Conservation (phyloP, 1,140 invertebrate species). For the Linepithema humile region DNA sequence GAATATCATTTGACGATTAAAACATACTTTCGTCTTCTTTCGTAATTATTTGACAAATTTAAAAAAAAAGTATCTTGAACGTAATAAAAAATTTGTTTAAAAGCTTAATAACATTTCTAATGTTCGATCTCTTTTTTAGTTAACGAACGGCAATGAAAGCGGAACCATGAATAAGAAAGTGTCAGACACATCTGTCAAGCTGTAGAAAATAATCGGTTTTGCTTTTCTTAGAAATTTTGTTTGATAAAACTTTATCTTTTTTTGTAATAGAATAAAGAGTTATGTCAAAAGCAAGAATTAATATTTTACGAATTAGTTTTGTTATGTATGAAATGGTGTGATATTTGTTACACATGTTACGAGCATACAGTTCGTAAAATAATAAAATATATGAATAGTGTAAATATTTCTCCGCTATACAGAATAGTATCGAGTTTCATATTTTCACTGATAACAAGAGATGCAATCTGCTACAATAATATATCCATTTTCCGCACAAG, state of each 20-base stretch:
- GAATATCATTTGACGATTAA: neutral
- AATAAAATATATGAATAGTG: neutral
- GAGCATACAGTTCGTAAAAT: neutral
- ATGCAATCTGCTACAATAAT: neutral
- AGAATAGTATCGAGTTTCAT: neutral
- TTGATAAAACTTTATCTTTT: neutral
- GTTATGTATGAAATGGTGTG: neutral
- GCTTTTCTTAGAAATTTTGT: neutral
- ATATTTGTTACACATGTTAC: neutral
- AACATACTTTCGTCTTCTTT: neutral
- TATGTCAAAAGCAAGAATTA: neutral
- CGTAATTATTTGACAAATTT: too few relatives aligned
- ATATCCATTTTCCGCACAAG: neutral
- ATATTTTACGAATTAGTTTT: neutral
- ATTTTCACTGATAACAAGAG: neutral
- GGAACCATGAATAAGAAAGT: slow-evolving; percentile 13
- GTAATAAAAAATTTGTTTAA: neutral
- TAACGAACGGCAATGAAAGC: neutral
- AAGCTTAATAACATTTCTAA: neutral
- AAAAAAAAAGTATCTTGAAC: too few relatives aligned
- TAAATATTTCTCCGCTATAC: neutral
- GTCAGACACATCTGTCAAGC: neutral
- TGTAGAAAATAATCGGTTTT: neutral
- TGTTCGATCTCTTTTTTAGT: neutral
- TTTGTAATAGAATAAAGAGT: neutral